A percentile compares a stretch with the other conserved stretches of the same genome.
Evolutionary conservation across 2,888 invertebrate species (phyloP).

Genomic region (Spatulosminthurus flaviceps): DNA sequence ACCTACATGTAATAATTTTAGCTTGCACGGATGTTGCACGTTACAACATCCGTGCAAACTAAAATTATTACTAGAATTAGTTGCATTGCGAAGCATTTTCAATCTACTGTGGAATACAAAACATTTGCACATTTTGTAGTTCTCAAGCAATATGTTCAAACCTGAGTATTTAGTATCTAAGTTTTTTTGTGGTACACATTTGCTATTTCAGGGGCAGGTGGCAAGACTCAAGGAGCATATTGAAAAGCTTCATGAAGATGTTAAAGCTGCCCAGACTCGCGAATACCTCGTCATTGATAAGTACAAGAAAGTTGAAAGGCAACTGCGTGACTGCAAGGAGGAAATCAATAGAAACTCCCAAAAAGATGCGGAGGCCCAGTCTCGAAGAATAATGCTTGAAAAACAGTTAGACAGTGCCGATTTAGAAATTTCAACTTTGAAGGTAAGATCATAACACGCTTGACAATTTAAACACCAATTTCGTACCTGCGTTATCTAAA

Average conservation of each 20-base stretch:
- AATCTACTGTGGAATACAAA: too few relatives aligned
- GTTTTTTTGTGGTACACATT: background rate
- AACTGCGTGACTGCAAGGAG: conserved; percentile 68
- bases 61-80: too few relatives aligned
- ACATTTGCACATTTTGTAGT: too few relatives aligned
- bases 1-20: too few relatives aligned
- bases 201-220: conserved; percentile 59
- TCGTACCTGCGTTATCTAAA: too few relatives aligned
- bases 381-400: conserved; percentile 55
- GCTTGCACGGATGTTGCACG: too few relatives aligned
- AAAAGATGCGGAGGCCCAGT: conserved; percentile 62
- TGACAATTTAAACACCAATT: background rate
- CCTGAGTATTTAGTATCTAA: background rate
- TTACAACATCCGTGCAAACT: too few relatives aligned
- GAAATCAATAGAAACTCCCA: conserved; percentile 62
- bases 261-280: conserved; percentile 74
- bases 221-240: conserved; percentile 65
- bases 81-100: too few relatives aligned
- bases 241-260: conserved; percentile 78
- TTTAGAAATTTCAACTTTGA: conserved; percentile 61
- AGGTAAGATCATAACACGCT: conserved; percentile 49
- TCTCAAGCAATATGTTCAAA: background rate
- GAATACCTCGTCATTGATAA: conserved; percentile 83
- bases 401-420: conserved; percentile 62
- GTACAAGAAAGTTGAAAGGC: conserved; percentile 77